Conservation (phyloP, 2,888 invertebrate species). For the Aspidapion aeneum region DNA sequence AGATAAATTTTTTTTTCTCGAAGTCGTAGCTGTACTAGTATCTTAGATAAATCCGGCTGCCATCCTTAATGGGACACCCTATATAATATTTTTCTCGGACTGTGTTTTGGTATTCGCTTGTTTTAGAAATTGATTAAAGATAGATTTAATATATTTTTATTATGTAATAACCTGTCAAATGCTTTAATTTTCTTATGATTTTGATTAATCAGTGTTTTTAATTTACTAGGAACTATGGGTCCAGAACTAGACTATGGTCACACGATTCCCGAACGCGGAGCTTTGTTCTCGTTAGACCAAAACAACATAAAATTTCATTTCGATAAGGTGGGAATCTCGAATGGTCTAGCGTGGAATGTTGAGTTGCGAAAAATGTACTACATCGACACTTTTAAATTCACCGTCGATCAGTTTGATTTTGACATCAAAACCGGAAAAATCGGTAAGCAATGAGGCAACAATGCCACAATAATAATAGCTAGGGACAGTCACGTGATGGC, state of each 20-base stretch:
- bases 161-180: neutral
- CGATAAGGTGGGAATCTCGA: conserved; percentile 43
- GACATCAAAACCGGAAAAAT: conserved; percentile 54
- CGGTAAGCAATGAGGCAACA: conserved; percentile 44
- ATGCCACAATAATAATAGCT: too few relatives aligned
- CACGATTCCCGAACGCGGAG: conserved; percentile 27
- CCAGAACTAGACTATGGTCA: conserved; percentile 26
- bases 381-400: conserved; percentile 64
- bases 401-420: conserved; percentile 63
- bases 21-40: too few relatives aligned
- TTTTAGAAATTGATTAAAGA: too few relatives aligned
- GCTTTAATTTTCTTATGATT: neutral
- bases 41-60: too few relatives aligned
- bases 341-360: conserved; percentile 70
- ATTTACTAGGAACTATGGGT: conserved; percentile 39
- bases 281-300: conserved; percentile 30
- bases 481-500: too few relatives aligned
- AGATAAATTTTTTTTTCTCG: too few relatives aligned
- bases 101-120: too few relatives aligned
- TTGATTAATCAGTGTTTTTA: too few relatives aligned
- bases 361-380: conserved; percentile 69
- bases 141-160: too few relatives aligned
- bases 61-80: too few relatives aligned
- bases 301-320: conserved; percentile 29
- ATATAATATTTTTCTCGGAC: too few relatives aligned